These are phyloP conservation scores for Iguana delicatissima DNA, from an alignment of 2,797 vertebrate species.

Conservation along the genomic window DNA sequence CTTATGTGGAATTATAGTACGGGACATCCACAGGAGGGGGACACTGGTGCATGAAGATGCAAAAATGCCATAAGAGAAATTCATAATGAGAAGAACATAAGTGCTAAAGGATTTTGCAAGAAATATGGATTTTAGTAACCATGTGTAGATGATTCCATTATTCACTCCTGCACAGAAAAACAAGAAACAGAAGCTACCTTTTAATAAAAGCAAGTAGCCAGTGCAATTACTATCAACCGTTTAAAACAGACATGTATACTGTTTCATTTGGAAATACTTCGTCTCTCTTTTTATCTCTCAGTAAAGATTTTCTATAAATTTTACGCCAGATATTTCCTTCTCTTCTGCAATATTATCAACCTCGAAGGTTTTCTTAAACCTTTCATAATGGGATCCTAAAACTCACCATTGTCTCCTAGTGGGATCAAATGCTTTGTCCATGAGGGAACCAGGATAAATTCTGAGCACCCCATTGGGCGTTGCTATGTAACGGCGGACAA, in stretches of 20 bases:
- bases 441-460: constrained; percentile 99
- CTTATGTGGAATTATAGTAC: constrained; percentile 19
- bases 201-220: constrained; percentile 31
- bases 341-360: constrained; percentile 50
- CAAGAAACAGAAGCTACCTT: constrained; percentile 10
- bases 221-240: background rate
- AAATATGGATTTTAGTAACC: constrained; percentile 23
- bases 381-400: constrained; percentile 75
- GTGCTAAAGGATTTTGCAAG: constrained; percentile 39
- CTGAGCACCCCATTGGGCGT: constrained; percentile 99
- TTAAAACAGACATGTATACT: background rate
- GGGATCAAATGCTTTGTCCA: constrained; percentile 99
- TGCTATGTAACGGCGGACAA: constrained; percentile 99
- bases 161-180: constrained; percentile 47
- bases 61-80: constrained; percentile 43
- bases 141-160: constrained; percentile 50
- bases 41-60: background rate
- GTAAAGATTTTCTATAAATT: constrained; percentile 14
- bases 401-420: constrained; percentile 99
- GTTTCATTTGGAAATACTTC: background rate
- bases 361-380: constrained; percentile 67
- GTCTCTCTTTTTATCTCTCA: background rate
- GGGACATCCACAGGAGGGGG: constrained; percentile 28
- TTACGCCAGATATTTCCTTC: constrained; percentile 1
- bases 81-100: background rate